Conservation (phyloP, 37 sponge, comb jelly and placozoan species). For the Crambe crambe region DNA sequence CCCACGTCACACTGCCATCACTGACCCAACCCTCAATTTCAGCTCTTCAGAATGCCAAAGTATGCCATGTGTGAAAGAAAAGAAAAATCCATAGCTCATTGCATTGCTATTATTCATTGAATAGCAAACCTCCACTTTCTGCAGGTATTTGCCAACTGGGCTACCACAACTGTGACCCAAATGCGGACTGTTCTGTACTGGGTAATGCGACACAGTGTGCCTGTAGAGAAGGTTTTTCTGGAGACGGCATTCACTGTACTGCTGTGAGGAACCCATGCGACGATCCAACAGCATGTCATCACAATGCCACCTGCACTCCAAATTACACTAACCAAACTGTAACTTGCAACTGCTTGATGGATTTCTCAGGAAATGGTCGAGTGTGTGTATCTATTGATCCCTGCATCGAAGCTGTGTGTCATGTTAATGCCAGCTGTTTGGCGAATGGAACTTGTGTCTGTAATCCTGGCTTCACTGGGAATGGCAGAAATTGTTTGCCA, state of each 20-base stretch:
- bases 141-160: conserved; percentile 29
- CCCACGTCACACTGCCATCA: neutral
- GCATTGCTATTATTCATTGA: too few relatives aligned
- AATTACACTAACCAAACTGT: neutral
- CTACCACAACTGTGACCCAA: conserved; percentile 25
- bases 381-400: neutral
- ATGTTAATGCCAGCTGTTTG: neutral
- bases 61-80: too few relatives aligned
- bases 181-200: conserved; percentile 20
- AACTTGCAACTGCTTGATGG: neutral
- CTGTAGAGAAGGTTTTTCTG: conserved; percentile 4
- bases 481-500: neutral
- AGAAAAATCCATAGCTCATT: too few relatives aligned
- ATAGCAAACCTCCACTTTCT: too few relatives aligned
- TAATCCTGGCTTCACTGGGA: neutral
- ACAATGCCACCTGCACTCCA: neutral
- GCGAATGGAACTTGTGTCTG: neutral
- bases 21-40: neutral
- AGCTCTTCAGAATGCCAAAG: neutral
- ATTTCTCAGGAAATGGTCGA: neutral
- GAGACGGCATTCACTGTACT: conserved; percentile 18
- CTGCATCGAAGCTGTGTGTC: neutral
- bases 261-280: neutral
- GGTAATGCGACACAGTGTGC: neutral
- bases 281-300: neutral